Evolutionary conservation across 2,113 vertebrate species (phyloP), one percentile per base, ranked within the genome.

Genomic region (Meles meles): DNA sequence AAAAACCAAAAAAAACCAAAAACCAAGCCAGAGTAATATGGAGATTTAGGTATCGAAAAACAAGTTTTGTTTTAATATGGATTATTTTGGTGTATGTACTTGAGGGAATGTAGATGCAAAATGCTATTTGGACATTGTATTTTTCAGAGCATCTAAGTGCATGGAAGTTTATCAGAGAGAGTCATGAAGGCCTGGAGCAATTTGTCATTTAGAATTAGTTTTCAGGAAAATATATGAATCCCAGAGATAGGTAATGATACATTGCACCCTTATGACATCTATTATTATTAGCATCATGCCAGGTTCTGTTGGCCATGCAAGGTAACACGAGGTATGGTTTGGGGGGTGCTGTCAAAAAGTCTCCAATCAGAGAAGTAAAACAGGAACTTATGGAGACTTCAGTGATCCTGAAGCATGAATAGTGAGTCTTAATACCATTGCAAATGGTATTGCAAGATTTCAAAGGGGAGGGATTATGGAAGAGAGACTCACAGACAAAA

Each of bases 171-270:
- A 49, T 8, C 39, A 61, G 25, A 80, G 81, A 96, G 74, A 90
- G 61, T 81, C 76, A 59, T 85, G 85, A 81, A 81, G 63, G 21
- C 85, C 85, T 25, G 25, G 49, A 85, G 44, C 42, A 93, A 72
- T 91, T 93, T 85, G 57, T 94, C 92, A 88, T 84, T 94, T 83
- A 83, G 92, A 90, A 94, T 96, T 94, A 94, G 47, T 80, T 97
- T 94, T 88, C 42, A 87, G 91, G 88, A 63, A 87, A 86, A 96
- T 84, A 18, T 37, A 18, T 90, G 84, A 92, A 74, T 95, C 90
- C 82, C 13, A 7, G 71, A 69, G 72, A 67, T 72, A 13, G 1
- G 14, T 83, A 92, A 31, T 55, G 90, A 57, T 81, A 5, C 52
- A 7, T 77, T 82, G 74, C 88, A 34, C 55, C 67, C 57, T 87